phyloP scores from a whole-genome alignment of 2,113 vertebrate genomes.

The Elachura formosa region DNA sequence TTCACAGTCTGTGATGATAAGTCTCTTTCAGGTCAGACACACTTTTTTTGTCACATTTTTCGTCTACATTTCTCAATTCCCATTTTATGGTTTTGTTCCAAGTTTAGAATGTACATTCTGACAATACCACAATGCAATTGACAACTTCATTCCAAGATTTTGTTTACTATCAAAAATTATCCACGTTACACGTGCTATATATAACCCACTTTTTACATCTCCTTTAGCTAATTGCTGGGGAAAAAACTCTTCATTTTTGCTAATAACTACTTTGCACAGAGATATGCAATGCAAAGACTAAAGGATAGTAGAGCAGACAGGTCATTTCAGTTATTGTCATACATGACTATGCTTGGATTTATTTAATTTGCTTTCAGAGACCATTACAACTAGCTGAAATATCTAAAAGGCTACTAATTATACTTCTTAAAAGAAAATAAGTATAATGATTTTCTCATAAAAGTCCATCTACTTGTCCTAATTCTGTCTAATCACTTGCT shows the following conservation, averaged over 20 bases:
- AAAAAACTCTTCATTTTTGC: not conserved
- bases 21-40: not conserved
- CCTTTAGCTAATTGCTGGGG: not conserved
- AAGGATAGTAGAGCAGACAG: not conserved
- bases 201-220: not conserved
- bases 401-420: conserved; percentile 31
- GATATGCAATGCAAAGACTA: not conserved
- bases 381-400: not conserved
- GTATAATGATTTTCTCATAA: conserved; percentile 4
- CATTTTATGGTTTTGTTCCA: not conserved
- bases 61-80: not conserved
- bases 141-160: not conserved
- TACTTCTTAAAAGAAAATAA: conserved; percentile 6
- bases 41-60: not conserved
- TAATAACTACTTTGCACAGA: not conserved
- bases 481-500: conserved; percentile 46
- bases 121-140: not conserved
- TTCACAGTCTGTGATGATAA: not conserved
- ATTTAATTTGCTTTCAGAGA: conserved; percentile 30
- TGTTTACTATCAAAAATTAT: not conserved
- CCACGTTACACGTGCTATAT: not conserved
- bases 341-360: not conserved
- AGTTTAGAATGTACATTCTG: not conserved
- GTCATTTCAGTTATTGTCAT: not conserved
- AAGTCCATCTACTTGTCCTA: conserved; percentile 24